Conservation (phyloP, 2,888 invertebrate genomes). For the Agonum fuliginosum region DNA sequence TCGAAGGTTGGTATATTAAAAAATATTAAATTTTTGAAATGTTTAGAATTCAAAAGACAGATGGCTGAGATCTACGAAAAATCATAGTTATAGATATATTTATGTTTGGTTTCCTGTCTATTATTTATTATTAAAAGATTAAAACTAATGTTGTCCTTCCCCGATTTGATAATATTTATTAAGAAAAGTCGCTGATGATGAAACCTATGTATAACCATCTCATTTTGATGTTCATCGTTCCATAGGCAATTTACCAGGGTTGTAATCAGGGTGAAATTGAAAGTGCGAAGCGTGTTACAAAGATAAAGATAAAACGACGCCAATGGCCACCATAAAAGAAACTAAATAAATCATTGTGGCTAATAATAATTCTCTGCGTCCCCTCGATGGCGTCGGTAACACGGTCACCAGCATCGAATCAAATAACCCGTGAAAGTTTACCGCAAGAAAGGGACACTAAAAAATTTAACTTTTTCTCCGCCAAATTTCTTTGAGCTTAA, state of each 20-base stretch:
- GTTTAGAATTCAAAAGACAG: no score
- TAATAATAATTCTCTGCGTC: conserved; percentile 47
- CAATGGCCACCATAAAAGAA: conserved; percentile 22
- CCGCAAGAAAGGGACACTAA: conserved; percentile 23
- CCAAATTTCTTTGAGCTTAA: conserved; percentile 1
- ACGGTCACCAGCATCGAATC: conserved; percentile 11
- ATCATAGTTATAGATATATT: no score
- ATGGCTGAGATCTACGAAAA: no score
- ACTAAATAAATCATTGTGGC: conserved; percentile 54
- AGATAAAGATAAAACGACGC: conserved; percentile 36
- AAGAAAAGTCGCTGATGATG: conserved; percentile 10
- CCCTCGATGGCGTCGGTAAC: conserved; percentile 12
- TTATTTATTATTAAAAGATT: no score
- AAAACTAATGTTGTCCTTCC: background rate
- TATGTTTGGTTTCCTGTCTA: no score
- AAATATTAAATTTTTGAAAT: no score
- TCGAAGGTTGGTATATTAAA: no score
- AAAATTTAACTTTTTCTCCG: conserved; percentile 1
- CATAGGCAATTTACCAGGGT: conserved; percentile 5
- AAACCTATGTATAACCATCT: background rate
- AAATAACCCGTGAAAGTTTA: conserved; percentile 52
- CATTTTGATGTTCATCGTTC: conserved; percentile 17
- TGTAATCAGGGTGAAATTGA: conserved; percentile 27
- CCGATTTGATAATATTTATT: background rate
- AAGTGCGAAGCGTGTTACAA: conserved; percentile 9